These are phyloP conservation scores for Leptocoma aspasia DNA, from an alignment of 2,113 vertebrate genomes.

Conservation along the genomic window DNA sequence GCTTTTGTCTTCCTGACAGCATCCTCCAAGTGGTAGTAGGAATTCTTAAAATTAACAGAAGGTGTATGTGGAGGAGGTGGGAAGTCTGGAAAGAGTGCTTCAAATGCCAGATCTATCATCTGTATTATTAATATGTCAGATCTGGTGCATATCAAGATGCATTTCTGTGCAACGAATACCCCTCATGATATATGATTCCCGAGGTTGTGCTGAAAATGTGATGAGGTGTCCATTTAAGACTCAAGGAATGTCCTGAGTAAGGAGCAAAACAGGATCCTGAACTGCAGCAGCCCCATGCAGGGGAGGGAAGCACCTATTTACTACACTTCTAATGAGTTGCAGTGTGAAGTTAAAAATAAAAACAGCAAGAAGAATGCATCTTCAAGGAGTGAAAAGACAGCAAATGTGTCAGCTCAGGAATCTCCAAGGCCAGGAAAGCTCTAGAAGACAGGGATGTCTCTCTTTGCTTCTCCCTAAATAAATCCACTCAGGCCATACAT, in stretches of 20 bases:
- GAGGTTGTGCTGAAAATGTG: neutral
- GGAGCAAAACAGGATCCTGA: neutral
- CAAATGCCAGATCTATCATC: constrained; percentile 19
- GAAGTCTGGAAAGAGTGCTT: neutral
- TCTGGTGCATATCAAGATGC: neutral
- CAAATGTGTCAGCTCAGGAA: neutral
- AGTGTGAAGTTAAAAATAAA: neutral
- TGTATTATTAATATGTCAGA: neutral
- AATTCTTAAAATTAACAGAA: constrained; percentile 28
- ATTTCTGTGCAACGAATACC: neutral
- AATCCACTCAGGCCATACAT: neutral
- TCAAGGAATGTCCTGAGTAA: neutral
- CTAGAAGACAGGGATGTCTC: neutral
- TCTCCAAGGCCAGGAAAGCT: neutral
- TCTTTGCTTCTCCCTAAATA: neutral
- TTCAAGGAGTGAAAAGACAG: neutral
- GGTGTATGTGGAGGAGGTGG: neutral
- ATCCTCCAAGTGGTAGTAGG: neutral
- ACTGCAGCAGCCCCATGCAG: neutral
- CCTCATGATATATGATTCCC: neutral
- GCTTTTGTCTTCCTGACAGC: constrained; percentile 21
- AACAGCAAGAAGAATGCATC: neutral
- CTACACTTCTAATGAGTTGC: neutral
- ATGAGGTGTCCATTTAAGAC: neutral
- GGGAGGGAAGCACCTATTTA: neutral